Evolutionary conservation across 2,113 vertebrate species (phyloP), one percentile per base, ranked within the genome.

Genomic region (Phaethornis superciliosus): DNA sequence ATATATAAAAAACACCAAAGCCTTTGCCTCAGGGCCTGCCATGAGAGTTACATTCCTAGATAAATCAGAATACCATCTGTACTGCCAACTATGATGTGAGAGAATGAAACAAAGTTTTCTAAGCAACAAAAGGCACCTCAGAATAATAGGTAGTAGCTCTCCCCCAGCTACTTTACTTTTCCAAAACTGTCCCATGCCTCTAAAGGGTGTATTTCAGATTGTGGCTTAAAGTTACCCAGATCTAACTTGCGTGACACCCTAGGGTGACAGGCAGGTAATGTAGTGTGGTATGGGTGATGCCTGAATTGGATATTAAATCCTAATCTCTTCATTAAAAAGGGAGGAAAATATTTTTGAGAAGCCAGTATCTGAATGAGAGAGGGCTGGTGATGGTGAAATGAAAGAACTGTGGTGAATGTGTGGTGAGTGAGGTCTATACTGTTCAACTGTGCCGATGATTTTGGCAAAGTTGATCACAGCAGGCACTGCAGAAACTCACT

Each of bases 31-130:
- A 3, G 58, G 80, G 52, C 74, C 44, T 91, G 76, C 65, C 85
- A 81, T 62, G 44, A 49, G 64, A 84, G 40, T 75, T 79, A 46
- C 23, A 37, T 93, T 91, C 72, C 88, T 88, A 69, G 72, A 69
- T 94, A 90, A 88, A 81, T 88, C 65, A 81, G 80, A 75, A 60
- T 91, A 33, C 80, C 65, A 75, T 86, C 91, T 89, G 42, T 52
- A 86, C 30, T 81, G 52, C 46, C 60, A 70, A 27, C 47, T 82
- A 64, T 3, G 13, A n/a, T 16, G 46, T 21, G 15, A 81, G 40
- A 52, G 68, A 79, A n/a, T 56, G 84, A 59, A 67, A 24, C 0
- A 0, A 68, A 21, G 8, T 56, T 79, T 74, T 92, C 85, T 71
- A 56, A 81, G 49, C 56, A 81, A 60, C n/a, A 11, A 83, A 84